Evolutionary conservation across 2,797 vertebrate species (phyloP).

Genomic region (Aldrovandia affinis): DNA sequence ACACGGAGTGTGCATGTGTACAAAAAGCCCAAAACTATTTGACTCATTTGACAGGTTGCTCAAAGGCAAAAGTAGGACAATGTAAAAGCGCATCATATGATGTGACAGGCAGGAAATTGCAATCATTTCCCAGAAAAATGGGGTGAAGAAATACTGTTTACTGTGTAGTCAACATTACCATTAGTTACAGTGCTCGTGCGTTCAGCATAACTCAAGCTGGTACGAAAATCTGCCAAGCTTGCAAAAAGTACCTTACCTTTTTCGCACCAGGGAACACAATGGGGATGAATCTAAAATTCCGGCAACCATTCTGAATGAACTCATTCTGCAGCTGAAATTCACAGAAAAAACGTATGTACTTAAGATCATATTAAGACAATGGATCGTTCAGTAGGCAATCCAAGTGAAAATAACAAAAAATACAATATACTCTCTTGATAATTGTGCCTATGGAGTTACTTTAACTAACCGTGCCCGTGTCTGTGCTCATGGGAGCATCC

Average conservation of each 20-base stretch:
- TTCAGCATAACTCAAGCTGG: background rate
- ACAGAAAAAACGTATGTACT: background rate
- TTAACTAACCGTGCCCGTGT: background rate
- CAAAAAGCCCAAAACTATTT: background rate
- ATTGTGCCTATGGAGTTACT: no score
- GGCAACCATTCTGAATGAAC: constrained; percentile 83
- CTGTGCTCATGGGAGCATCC: background rate
- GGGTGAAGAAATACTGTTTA: background rate
- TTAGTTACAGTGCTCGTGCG: background rate
- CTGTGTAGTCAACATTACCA: background rate
- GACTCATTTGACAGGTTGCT: background rate
- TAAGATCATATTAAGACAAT: background rate
- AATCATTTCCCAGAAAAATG: background rate
- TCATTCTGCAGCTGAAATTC: constrained; percentile 76
- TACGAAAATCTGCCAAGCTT: background rate
- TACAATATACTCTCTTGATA: background rate
- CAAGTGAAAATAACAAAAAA: background rate
- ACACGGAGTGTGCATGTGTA: background rate
- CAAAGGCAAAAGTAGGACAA: background rate
- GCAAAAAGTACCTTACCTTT: constrained; percentile 60
- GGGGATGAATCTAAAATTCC: constrained; percentile 83
- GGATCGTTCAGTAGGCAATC: background rate
- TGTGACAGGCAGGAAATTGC: background rate
- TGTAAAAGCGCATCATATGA: background rate
- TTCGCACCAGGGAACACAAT: constrained; percentile 79